phyloP scores from a whole-genome alignment of 2,113 vertebrate species.

The Polyodon spathula region DNA sequence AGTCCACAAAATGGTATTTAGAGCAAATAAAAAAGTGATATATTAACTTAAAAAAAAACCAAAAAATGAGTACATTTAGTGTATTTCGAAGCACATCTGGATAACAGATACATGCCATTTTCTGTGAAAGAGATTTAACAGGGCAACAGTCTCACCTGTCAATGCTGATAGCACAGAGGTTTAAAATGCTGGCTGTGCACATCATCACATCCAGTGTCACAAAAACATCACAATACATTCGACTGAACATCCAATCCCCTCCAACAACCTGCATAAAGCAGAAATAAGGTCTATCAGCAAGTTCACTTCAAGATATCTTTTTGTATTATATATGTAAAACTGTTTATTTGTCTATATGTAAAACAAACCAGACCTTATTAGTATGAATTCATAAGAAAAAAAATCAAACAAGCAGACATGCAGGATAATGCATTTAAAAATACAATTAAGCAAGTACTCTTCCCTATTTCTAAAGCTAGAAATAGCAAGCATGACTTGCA shows the following conservation, averaged over 20 bases:
- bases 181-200: constrained; percentile 95
- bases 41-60: too few species aligned
- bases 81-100: constrained; percentile 15
- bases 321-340: constrained; percentile 26
- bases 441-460: too few species aligned
- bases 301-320: neutral
- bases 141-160: constrained; percentile 69
- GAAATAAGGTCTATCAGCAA: neutral
- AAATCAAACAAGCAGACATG: too few species aligned
- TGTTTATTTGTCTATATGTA: constrained; percentile 28
- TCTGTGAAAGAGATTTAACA: neutral
- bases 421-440: too few species aligned
- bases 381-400: too few species aligned
- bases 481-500: too few species aligned
- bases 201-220: constrained; percentile 95
- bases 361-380: constrained; percentile 22
- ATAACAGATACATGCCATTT: constrained; percentile 9
- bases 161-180: constrained; percentile 93
- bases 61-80: too few species aligned
- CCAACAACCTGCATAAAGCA: constrained; percentile 51
- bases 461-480: too few species aligned
- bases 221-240: constrained; percentile 79
- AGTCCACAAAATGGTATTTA: too few species aligned
- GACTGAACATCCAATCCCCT: constrained; percentile 83
- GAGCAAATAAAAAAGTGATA: too few species aligned